Percentiles rank a stretch among this genome's conserved stretches.
Conservation (phyloP, 2,113 vertebrate species). For the Bombycilla garrulus region DNA sequence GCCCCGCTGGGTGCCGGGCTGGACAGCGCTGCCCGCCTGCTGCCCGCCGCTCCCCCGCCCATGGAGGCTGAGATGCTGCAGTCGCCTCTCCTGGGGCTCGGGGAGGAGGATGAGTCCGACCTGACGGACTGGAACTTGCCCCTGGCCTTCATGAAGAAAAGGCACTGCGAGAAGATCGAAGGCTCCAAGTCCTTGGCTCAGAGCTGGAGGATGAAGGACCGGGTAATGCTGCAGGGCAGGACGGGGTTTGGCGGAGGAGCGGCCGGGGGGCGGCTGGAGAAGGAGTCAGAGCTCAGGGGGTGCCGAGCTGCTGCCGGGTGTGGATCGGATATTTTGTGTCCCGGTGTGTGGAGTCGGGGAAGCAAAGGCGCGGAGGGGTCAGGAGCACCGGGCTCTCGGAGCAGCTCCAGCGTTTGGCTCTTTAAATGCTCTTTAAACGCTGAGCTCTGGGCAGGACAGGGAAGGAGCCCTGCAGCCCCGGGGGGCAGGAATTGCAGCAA, state of each 20-base stretch:
- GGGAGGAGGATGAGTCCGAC: slow-evolving; percentile 90
- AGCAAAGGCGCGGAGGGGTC: fast-evolving
- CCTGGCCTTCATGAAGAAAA: slow-evolving; percentile 95
- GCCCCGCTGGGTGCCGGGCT: no score
- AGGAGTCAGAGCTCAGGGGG: fast-evolving
- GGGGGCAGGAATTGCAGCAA: background rate
- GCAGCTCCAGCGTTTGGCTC: background rate
- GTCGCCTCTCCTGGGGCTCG: slow-evolving; percentile 85
- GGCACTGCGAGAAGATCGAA: slow-evolving; percentile 98
- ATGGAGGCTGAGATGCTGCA: slow-evolving; percentile 59
- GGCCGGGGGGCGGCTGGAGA: background rate
- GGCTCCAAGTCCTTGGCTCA: slow-evolving; percentile 96
- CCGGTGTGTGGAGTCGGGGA: fast-evolving
- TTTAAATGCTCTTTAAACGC: no score
- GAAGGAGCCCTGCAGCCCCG: background rate
- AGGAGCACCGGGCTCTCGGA: fast-evolving
- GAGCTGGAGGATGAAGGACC: slow-evolving; percentile 99
- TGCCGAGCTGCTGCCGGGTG: fast-evolving
- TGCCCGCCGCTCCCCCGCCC: no score
- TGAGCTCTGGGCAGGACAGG: background rate
- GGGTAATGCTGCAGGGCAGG: slow-evolving; percentile 75
- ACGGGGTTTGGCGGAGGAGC: background rate
- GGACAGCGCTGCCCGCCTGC: no score
- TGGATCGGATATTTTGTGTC: fast-evolving
- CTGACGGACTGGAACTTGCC: slow-evolving; percentile 91